Base-by-base conservation (phyloP, 2,888 invertebrate species). In the Cheilosia soror region DNA sequence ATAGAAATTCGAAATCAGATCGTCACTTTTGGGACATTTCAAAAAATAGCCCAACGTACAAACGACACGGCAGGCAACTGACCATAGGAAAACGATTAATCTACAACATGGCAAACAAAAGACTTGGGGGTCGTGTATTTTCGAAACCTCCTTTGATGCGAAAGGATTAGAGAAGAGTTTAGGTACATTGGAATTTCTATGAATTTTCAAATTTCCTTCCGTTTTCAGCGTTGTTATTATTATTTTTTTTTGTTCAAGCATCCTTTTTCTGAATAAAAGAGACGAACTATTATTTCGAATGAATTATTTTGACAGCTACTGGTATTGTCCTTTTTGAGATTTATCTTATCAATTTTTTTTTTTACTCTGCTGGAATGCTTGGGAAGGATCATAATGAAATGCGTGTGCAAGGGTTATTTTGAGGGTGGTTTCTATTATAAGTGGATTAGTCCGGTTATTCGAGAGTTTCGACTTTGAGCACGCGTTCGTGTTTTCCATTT, bases 401-500 rank as follows among this genome's bases (percentile, higher is more conserved):
- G 4, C 51, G 44, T 51, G 42, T 33, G 80, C 58, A 84, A 84
- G 84, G 69, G 84, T 84, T 84, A 80, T 75, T 80, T 69, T 69
- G 65, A 65, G 71, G 84, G 84, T 57, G 68, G 69, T 75, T 63
- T 80, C 69, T 69, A 69, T 84, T 65, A 71, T 84, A 84, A 84
- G 80, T 84, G 84, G 84, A 84, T 84, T 84, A 84, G 73, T 80
- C 58, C 44, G 69, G 76, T 81, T 81, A 81, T 81, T 76, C 81
- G 7, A 58, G 58, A 76, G 51, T 71, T 69, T 57, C 29, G 15
- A 47, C 25, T 42, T 44, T 40, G 73, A 58, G 83, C 80, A 80
- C 80, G 69, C 65, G 84, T 58, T 63, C 63, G 66, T 62, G 27
- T 66, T 57, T 63, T 29, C 49, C 4, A 15, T 63, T 53, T 62